Evolutionary conservation across 2,113 vertebrate species (phyloP), one percentile per base, ranked within the genome.

Genomic region (Ardeotis arabs): DNA sequence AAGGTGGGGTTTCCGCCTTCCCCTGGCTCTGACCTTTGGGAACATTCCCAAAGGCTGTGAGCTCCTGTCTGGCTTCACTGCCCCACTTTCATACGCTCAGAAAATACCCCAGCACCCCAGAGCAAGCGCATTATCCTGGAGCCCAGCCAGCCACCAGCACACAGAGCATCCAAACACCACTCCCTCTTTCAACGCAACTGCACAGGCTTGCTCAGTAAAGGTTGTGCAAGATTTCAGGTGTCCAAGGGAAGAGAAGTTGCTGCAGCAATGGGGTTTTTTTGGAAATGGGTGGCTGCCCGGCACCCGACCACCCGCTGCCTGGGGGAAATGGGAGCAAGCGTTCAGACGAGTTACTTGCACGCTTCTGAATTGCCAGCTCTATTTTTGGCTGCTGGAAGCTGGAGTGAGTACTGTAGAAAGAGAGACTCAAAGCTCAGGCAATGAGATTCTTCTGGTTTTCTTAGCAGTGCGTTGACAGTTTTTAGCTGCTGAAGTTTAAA

Each of bases 401-500:
- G 44, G 25, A 95, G 25, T 1, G 2, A 59, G 29, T 56, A 27
- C 31, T 49, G 24, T 7, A 45, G 49, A n/a, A 39, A 33, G 4
- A 60, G 6, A 13, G 2, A 10, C 20, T 88, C 28, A 91, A 76
- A 84, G 35, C 64, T 56, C 79, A 82, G 69, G 47, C 68, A 90
- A 14, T 63, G 18, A 87, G 41, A 68, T 58, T 69, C 33, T 72
- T 79, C 73, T 69, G 33, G 12, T 56, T 79, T 89, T 80, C 89
- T 86, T 85, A 37, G 58, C 66, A 66, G 19, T 31, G 82, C 52
- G 59, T 58, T 83, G 47, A 66, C 74, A 86, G 50, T 33, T 92
- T 86, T 93, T 87, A 90, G 60, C 66, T 90, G 52, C 62, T 91
- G 75, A 84, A 89, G 16, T 86, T 91, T 90, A 79, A 82, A 19